Percentiles rank a stretch among this genome's conserved stretches.
Evolutionary conservation across 2,888 invertebrate species (phyloP).

Genomic region (Acronicta leporina): DNA sequence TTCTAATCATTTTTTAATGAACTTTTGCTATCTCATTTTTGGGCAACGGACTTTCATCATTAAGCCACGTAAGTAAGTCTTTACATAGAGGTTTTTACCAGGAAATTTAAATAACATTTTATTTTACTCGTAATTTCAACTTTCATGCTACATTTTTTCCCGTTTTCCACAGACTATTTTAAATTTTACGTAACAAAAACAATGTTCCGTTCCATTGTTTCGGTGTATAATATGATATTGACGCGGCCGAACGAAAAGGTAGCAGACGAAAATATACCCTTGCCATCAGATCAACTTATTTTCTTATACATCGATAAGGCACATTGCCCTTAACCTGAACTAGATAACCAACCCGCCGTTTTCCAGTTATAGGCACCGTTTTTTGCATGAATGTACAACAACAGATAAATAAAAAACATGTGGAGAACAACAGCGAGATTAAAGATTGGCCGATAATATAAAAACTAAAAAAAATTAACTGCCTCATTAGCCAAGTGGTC

Average conservation of each 20-base stretch:
- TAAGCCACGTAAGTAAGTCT: no score
- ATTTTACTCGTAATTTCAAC: not conserved
- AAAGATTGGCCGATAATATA: constrained; percentile 57
- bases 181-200: constrained; percentile 26
- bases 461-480: no score
- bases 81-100: no score
- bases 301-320: constrained; percentile 36
- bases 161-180: constrained; percentile 9
- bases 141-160: not conserved
- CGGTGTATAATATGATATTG: constrained; percentile 29
- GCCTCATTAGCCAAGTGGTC: no score
- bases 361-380: constrained; percentile 8
- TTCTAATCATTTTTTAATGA: no score
- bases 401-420: constrained; percentile 21
- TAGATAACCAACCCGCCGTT: constrained; percentile 35
- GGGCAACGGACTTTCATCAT: no score
- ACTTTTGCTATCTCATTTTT: no score
- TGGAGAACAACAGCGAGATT: constrained; percentile 32
- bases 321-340: constrained; percentile 36
- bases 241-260: constrained; percentile 40
- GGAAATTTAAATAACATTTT: no score
- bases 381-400: constrained; percentile 26
- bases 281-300: constrained; percentile 38
- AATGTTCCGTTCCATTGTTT: constrained; percentile 34
- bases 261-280: constrained; percentile 34